Base-by-base conservation (phyloP, 1,140 invertebrate genomes). In the Anagrus nilaparvatae region DNA sequence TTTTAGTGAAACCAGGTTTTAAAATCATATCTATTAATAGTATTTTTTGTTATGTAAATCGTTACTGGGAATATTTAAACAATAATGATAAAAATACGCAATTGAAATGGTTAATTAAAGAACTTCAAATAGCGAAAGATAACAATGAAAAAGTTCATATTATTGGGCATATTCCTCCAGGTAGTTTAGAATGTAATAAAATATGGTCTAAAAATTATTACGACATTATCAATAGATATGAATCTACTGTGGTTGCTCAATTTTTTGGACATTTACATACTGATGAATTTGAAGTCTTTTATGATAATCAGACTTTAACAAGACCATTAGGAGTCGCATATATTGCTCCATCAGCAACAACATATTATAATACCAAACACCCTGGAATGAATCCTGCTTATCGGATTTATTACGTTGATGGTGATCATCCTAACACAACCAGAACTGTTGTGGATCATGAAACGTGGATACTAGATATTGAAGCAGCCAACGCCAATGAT, bases 101-200 rank as follows among this genome's bases (percentile, higher is more conserved):
- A 61, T 67, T 99, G 2, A 82, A 89, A 47, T 99, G 96, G 96
- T 76, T 99, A 19, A 85, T 97, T 28, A 82, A 88, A 49, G 88
- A 96, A 60, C 65, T 99, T 1, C 88, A 94, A 60, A 79, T 82
- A 16, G 91, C 94, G 0, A 95, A 99, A 68, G 80, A 87, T 52
- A 87, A 81, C 37, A 81, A 81, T 5, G 91, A 97, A 65, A 94
- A 94, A 67, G 94, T 97, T 3, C 94, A 99, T 55, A 85, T 99
- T 5, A 87, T 99, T 29, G 94, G 94, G 0, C 97, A 99, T 56
- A 96, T 99, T 51, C 93, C 93, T 1, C 93, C 95, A 0, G 93
- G 93, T n/a, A 83, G 88, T 54, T 81, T 81, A 0, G 90, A 95
- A 57, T 94, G 90, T 55, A 61, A 92, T 13, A 85, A 88, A 65